phyloP scores from a whole-genome alignment of 2,888 invertebrate species.

The Sphecodes monilicornis region DNA sequence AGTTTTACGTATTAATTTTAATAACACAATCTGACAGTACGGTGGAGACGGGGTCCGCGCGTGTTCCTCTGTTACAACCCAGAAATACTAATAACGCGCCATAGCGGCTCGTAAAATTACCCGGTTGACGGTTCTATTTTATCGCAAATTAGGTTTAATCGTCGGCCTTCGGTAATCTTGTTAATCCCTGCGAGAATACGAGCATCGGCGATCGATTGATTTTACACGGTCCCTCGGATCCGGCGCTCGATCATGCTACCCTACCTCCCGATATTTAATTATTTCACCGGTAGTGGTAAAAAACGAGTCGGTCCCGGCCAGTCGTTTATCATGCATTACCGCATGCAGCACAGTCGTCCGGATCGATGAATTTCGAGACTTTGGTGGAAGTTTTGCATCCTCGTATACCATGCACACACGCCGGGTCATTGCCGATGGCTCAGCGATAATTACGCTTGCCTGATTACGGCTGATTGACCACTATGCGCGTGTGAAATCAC shows the following conservation, averaged over 20 bases:
- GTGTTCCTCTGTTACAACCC: background rate
- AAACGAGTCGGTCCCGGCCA: background rate
- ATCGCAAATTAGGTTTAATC: slow-evolving; percentile 57
- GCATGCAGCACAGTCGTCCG: background rate
- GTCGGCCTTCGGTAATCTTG: slow-evolving; percentile 47
- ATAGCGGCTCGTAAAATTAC: slow-evolving; percentile 31
- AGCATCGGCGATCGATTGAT: slow-evolving; percentile 40
- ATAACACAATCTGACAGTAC: background rate
- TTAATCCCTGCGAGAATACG: slow-evolving; percentile 48
- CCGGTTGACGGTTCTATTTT: slow-evolving; percentile 31
- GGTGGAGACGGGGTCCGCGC: background rate
- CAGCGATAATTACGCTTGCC: background rate
- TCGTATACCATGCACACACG: background rate
- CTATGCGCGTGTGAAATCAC: background rate
- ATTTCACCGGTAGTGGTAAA: background rate
- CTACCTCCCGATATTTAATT: slow-evolving; percentile 43
- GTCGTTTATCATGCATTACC: slow-evolving; percentile 16
- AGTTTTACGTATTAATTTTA: slow-evolving; percentile 6
- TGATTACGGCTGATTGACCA: slow-evolving; percentile 2
- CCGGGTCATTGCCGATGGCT: background rate
- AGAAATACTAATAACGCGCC: background rate
- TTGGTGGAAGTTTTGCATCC: background rate
- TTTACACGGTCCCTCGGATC: slow-evolving; percentile 5
- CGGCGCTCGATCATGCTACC: slow-evolving; percentile 13
- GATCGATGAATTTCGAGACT: background rate